Percentiles rank a stretch among this genome's conserved stretches.
phyloP scores from a whole-genome alignment of 2,888 invertebrate genomes.

The Patella ulyssiponensis region DNA sequence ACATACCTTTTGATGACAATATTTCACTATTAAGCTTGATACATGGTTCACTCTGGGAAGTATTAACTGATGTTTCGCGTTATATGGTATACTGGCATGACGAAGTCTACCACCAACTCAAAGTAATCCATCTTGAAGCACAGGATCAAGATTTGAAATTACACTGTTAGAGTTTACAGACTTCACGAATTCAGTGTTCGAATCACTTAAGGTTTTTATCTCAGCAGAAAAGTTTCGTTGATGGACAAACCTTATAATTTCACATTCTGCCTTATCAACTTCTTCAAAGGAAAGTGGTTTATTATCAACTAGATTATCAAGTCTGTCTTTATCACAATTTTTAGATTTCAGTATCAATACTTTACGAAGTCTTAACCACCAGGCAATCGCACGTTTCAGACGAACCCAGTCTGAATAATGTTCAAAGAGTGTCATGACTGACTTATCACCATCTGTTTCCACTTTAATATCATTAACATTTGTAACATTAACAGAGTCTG shows the following conservation, averaged over 20 bases:
- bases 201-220: neutral
- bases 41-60: neutral
- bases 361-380: neutral
- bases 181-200: neutral
- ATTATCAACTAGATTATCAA: neutral
- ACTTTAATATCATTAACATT: too few relatives aligned
- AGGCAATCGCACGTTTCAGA: neutral
- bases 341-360: neutral
- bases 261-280: neutral
- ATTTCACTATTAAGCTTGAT: too few relatives aligned
- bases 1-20: conserved; percentile 17
- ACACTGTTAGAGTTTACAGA: neutral
- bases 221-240: neutral
- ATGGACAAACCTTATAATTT: neutral
- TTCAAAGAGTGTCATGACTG: neutral
- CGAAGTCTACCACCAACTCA: conserved; percentile 25
- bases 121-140: conserved; percentile 12
- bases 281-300: neutral
- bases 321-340: neutral
- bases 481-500: too few relatives aligned
- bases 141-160: conserved; percentile 1
- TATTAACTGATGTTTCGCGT: conserved; percentile 19
- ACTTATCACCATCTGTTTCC: too few relatives aligned
- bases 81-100: neutral
- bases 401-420: conserved; percentile 19